Evolutionary conservation across 2,888 invertebrate genomes (phyloP), one percentile per base, ranked within the genome.

Genomic region (Ferdinandea cuprea): DNA sequence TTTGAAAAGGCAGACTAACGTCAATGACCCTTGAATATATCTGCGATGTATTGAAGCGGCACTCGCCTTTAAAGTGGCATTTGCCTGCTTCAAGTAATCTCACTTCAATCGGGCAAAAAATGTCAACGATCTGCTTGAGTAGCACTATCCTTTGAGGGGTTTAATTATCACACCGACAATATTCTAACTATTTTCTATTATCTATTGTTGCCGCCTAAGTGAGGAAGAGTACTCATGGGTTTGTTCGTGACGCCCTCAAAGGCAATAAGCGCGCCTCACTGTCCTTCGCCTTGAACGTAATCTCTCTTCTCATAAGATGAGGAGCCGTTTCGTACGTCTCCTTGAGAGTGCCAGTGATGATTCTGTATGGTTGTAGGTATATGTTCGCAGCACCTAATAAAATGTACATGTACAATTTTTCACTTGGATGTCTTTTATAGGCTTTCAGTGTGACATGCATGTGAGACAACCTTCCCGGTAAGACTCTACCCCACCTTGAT

Each of bases 261-360:
- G 19, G 44, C 44, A 54, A 21, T 4, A 25, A 25, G 25, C 25
- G 25, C 37, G 15, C 11, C 40, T 7, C 28, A 13, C 4, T 52
- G 71, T 63, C 63, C 72, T 72, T 72, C 54, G 72, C 72, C 54
- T 63, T 72, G 63, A 72, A 56, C 15, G 25, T 30, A 19, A 40
- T 71, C 28, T 59, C 19, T 37, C 7, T 56, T n/a, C 8, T 19
- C 30, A n/a, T n/a, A 46, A 63, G 46, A 35, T 32, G 25, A 37
- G 8, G 35, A 63, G 46, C 48, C 37, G 5, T 50, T 17, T 21
- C n/a, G 3, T 44, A 19, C 44, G 44, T 8, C 19, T 50, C n/a
- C 6, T 42, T 42, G 32, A 32, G 4, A 9, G 13, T 44, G 42
- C 25, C 25, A 17, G 11, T 19, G 4, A 15, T 19, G 3, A 5